Evolutionary conservation across 2,113 vertebrate species (phyloP).

Genomic region (Xenopus laevis): DNA sequence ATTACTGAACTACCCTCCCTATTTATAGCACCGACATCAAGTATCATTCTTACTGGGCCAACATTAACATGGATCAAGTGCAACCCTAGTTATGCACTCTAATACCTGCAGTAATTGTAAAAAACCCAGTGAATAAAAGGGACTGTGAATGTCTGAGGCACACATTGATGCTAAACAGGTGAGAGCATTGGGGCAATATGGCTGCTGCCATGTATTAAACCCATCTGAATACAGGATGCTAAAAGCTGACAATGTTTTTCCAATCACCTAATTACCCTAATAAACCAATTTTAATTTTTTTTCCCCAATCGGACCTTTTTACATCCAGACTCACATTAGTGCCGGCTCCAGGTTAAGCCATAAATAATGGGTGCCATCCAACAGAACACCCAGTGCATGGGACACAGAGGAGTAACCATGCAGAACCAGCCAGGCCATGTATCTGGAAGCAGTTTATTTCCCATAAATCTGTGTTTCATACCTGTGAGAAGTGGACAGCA

Average conservation of each 20-base stretch:
- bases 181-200: not conserved
- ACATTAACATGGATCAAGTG: too few species aligned
- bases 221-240: not conserved
- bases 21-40: too few species aligned
- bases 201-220: not conserved
- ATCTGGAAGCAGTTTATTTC: conserved; percentile 29
- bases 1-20: too few species aligned
- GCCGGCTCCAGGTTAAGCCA: not conserved
- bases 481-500: conserved; percentile 19
- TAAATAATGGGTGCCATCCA: not conserved
- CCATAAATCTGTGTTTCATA: conserved; percentile 19
- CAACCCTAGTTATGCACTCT: too few species aligned
- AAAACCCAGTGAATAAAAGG: too few species aligned
- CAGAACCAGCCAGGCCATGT: not conserved
- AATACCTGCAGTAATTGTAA: too few species aligned
- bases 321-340: not conserved
- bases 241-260: not conserved
- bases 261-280: not conserved
- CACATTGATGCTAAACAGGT: too few species aligned
- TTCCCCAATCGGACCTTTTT: not conserved
- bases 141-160: too few species aligned
- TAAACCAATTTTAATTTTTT: not conserved
- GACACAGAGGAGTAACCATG: not conserved
- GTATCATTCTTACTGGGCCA: too few species aligned
- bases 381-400: not conserved